Percentiles rank a stretch among this genome's conserved stretches.
Conservation (phyloP, 2,113 vertebrate genomes). For the Esox niger region DNA sequence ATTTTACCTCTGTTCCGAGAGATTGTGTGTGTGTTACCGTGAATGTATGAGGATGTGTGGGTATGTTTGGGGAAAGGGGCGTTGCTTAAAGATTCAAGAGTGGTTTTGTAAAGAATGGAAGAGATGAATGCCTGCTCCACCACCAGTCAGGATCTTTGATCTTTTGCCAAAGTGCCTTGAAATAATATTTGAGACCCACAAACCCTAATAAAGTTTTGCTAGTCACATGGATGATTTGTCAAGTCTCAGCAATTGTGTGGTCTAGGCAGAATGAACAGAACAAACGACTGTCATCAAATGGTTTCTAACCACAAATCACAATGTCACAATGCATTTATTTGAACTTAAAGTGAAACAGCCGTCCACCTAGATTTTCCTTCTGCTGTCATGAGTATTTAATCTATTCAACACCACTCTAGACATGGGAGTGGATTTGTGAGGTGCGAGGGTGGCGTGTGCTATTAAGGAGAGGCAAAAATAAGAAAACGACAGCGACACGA, state of each 20-base stretch:
- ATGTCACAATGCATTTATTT: background rate
- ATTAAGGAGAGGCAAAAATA: no score
- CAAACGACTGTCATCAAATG: background rate
- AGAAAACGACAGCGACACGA: no score
- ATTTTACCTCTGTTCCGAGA: slow-evolving; percentile 15
- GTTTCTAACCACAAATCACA: slow-evolving; percentile 3
- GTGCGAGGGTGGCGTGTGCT: no score
- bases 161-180: background rate
- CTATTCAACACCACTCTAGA: no score
- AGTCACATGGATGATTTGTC: slow-evolving; percentile 11
- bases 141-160: slow-evolving; percentile 1
- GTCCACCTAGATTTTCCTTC: background rate
- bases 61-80: background rate
- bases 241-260: slow-evolving; percentile 1
- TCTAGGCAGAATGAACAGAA: background rate
- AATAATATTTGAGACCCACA: slow-evolving; percentile 6
- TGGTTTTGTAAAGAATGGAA: background rate
- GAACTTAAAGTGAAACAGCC: background rate
- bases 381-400: no score
- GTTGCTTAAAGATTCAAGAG: background rate
- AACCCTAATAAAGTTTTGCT: slow-evolving; percentile 13
- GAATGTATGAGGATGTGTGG: background rate
- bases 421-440: no score
- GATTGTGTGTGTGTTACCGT: background rate
- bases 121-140: background rate